Conservation (phyloP, 2,888 invertebrate species). For the Allygus modestus region DNA sequence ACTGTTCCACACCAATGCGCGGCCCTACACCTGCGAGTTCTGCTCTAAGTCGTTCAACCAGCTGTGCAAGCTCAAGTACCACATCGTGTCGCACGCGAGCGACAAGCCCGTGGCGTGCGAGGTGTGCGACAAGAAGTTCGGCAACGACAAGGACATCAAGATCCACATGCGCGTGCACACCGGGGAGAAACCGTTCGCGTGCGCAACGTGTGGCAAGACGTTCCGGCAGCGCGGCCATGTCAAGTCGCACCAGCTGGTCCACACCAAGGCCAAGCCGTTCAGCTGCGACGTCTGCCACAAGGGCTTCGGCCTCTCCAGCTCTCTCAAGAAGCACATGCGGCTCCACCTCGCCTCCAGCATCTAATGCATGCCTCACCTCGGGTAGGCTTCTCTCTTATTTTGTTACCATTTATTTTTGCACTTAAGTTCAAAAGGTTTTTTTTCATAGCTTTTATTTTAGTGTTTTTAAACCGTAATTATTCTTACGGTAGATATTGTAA, state of each 20-base stretch:
- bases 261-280: conserved; percentile 43
- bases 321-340: conserved; percentile 41
- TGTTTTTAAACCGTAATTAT: too few relatives aligned
- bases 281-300: conserved; percentile 22
- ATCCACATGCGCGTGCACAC: conserved; percentile 47
- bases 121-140: conserved; percentile 36
- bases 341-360: conserved; percentile 17
- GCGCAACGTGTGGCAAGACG: conserved; percentile 35
- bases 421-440: not conserved
- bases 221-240: conserved; percentile 45
- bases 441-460: not conserved
- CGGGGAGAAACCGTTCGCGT: conserved; percentile 32
- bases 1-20: conserved; percentile 12
- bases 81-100: conserved; percentile 35
- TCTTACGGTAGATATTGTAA: not conserved
- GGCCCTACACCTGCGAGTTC: conserved; percentile 48
- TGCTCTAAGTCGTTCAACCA: conserved; percentile 52
- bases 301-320: conserved; percentile 35
- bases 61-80: conserved; percentile 46
- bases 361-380: not conserved
- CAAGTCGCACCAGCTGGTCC: conserved; percentile 25
- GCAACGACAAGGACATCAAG: conserved; percentile 53
- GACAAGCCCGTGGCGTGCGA: conserved; percentile 45
- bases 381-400: not conserved
- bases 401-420: conserved; percentile 7